Evolutionary conservation across 2,113 vertebrate species (phyloP), one percentile per base, ranked within the genome.

Genomic region (Megaceryle maxima): DNA sequence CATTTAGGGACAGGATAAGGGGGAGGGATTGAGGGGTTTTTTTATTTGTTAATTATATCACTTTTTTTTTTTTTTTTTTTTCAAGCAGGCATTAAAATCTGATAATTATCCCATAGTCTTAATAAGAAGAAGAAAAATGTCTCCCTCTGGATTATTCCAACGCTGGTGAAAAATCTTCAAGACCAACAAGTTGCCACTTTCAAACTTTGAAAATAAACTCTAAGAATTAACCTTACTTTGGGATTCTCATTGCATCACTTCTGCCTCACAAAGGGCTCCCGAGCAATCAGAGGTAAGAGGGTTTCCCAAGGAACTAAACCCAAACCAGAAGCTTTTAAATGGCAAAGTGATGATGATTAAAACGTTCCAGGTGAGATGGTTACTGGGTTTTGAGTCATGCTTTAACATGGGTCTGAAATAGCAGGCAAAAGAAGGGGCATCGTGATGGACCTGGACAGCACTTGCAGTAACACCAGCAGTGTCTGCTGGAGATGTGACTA

Each of bases 71-170:
- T 41, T 37, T 37, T 37, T 37, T 37, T 13, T 41, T 46, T 93
- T 96, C 90, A 72, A 94, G 92, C 82, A 95, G 88, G 90, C 93
- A 97, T 97, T 97, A 93, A 95, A 97, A 96, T 95, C 90, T 67
- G 70, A 96, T 97, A 96, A 98, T 97, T 97, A 98, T 96, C 86
- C 91, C 84, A 28, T 46, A 64, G 93, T 82, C 87, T 88, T 37
- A 92, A 82, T 41, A 88, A 87, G 73, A 87, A 74, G 67, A 72
- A 92, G 85, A 89, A 96, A 94, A 94, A 90, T 79, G 76, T 96
- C 93, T 96, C 93, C 93, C 94, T 94, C 67, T 0, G 67, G 94
- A 97, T 96, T 93, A 92, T 79, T 75, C 81, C 1, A 2, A 82
- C 1, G 0, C 59, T 53, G 66, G 88, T 64, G 70, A 90, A 90